These are phyloP conservation scores for Drosophila crucigera DNA, from an alignment of 2,888 invertebrate species.

Conservation along the genomic window DNA sequence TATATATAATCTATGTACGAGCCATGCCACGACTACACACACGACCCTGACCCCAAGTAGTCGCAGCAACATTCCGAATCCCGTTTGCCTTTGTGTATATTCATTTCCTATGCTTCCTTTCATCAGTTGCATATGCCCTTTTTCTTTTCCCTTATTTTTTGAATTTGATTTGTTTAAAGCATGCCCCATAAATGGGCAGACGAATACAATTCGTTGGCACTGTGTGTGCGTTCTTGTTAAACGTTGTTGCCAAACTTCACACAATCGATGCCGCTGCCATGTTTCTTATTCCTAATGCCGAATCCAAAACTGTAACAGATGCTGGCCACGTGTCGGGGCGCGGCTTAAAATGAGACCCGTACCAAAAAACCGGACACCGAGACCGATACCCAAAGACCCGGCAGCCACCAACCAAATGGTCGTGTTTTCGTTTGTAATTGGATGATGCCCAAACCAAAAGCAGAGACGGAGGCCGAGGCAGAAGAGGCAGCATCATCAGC, in stretches of 20 bases:
- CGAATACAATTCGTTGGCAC: constrained; percentile 38
- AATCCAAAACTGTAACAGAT: constrained; percentile 72
- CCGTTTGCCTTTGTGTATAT: constrained; percentile 41
- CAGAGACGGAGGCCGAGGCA: not conserved
- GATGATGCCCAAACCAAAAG: constrained; percentile 58
- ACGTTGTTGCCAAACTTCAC: constrained; percentile 77
- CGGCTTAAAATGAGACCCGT: constrained; percentile 24
- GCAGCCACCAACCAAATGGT: constrained; percentile 7
- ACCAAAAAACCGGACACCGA: constrained; percentile 15
- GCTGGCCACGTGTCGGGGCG: constrained; percentile 76
- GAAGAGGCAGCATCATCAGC: constrained; percentile 1
- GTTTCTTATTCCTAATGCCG: constrained; percentile 13
- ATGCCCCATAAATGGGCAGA: constrained; percentile 40
- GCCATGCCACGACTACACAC: constrained; percentile 52
- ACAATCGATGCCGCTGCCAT: not conserved
- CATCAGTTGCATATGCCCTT: constrained; percentile 29
- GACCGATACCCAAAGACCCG: constrained; percentile 13
- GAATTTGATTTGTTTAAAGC: constrained; percentile 74
- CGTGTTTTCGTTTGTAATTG: constrained; percentile 61
- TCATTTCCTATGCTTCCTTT: constrained; percentile 51
- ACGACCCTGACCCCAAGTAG: constrained; percentile 73
- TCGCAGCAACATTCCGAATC: constrained; percentile 46
- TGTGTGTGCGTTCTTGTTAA: constrained; percentile 28
- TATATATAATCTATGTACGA: constrained; percentile 68
- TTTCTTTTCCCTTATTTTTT: not conserved